phyloP scores from a whole-genome alignment of 92 coral and sea anemone genomes.

The Virgularia gustaviana region DNA sequence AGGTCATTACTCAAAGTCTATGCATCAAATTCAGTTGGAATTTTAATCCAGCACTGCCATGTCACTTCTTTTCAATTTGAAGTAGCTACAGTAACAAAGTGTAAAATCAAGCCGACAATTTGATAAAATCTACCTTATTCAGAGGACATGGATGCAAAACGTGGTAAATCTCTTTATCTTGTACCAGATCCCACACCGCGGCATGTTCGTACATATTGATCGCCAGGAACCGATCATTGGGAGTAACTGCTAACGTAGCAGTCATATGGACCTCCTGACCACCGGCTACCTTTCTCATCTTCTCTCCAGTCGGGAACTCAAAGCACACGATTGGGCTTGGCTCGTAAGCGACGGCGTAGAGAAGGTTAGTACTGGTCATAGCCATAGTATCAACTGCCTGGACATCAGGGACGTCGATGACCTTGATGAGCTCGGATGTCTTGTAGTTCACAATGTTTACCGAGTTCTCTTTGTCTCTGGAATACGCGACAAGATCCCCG shows the following conservation, averaged over 20 bases:
- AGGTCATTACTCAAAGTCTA: too few relatives aligned
- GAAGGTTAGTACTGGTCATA: background rate
- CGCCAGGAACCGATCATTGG: background rate
- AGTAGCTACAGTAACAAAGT: too few relatives aligned
- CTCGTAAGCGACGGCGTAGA: background rate
- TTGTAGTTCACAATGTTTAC: constrained; percentile 5
- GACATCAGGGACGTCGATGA: background rate
- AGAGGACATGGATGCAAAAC: constrained; percentile 1
- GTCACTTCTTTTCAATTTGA: too few relatives aligned
- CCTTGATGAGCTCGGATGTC: background rate
- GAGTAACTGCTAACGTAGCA: background rate
- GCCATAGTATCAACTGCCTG: background rate
- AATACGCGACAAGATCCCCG: constrained; percentile 1
- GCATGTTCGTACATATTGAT: constrained; percentile 54
- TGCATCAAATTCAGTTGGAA: too few relatives aligned
- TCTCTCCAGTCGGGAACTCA: background rate
- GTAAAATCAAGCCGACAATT: too few relatives aligned
- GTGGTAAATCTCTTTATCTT: constrained; percentile 12
- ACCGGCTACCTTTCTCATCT: background rate
- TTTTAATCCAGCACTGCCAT: too few relatives aligned
- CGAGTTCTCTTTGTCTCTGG: background rate
- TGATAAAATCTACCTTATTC: too few relatives aligned
- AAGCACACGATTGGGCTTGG: background rate
- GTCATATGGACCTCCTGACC: background rate
- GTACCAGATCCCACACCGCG: constrained; percentile 62